A percentile compares a stretch with the other conserved stretches of the same genome.
Evolutionary conservation across 2,888 invertebrate species (phyloP).

Genomic region (Ichneumoninae sp.): DNA sequence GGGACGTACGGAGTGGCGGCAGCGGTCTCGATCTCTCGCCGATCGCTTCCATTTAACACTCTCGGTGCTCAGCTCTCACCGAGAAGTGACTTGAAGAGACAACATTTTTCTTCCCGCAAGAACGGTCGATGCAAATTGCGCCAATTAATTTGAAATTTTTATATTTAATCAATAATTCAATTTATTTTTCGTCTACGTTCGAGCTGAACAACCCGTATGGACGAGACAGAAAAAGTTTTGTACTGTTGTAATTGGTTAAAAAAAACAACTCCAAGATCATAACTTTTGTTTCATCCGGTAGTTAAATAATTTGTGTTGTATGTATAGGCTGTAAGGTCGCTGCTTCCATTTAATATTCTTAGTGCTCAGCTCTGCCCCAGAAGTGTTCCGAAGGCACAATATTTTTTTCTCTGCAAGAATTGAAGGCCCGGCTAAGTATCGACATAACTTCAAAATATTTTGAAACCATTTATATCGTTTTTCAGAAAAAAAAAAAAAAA

Average conservation of each 20-base stretch:
- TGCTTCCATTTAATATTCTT: no score
- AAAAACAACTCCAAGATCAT: not conserved
- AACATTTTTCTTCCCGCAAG: not conserved
- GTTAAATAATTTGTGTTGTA: constrained; percentile 1
- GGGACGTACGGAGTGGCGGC: constrained; percentile 13
- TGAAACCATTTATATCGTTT: no score
- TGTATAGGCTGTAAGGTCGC: not conserved
- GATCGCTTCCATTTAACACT: constrained; percentile 7
- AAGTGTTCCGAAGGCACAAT: no score
- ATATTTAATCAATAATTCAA: no score
- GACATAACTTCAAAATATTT: no score
- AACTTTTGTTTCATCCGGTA: not conserved
- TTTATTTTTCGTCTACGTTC: no score
- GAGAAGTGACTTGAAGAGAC: not conserved
- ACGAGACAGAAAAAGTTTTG: not conserved
- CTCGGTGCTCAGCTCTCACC: not conserved
- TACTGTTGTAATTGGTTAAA: not conserved
- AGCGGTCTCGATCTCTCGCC: constrained; percentile 10
- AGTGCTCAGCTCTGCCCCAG: no score
- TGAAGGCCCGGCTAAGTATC: no score
- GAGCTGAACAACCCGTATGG: no score
- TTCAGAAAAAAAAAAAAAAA: no score
- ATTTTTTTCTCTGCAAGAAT: no score
- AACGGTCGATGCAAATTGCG: not conserved
- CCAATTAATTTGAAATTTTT: no score